Conservation (phyloP, 2,797 vertebrate species). For the Sebastolobus alascanus region DNA sequence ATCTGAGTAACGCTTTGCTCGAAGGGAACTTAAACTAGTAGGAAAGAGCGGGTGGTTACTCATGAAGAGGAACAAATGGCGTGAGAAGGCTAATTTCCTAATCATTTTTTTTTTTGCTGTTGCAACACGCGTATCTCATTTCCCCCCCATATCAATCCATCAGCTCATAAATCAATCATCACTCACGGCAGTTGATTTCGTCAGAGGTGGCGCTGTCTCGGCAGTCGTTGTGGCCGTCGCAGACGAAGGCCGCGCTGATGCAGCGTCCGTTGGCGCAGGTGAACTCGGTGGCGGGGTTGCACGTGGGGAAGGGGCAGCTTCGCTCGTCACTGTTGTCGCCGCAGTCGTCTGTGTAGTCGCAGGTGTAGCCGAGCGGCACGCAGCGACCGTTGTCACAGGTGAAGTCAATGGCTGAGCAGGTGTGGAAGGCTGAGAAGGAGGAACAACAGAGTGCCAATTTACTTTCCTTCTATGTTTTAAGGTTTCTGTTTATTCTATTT, state of each 20-base stretch:
- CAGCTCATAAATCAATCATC: neutral
- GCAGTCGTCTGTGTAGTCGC: constrained; percentile 94
- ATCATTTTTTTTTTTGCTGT: neutral
- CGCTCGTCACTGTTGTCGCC: constrained; percentile 93
- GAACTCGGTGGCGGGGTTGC: constrained; percentile 90
- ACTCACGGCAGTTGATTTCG: constrained; percentile 95
- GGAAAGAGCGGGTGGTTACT: neutral
- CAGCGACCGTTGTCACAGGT: constrained; percentile 93
- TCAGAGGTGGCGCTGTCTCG: constrained; percentile 92
- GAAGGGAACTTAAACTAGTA: neutral
- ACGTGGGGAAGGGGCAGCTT: constrained; percentile 90
- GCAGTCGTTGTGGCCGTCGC: constrained; percentile 93
- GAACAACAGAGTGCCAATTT: neutral
- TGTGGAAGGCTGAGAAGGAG: constrained; percentile 89
- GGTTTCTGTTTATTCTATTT: neutral
- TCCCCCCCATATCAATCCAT: neutral
- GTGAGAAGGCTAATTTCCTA: neutral
- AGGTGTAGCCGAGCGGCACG: constrained; percentile 85
- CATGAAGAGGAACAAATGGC: neutral
- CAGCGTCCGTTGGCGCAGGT: constrained; percentile 90
- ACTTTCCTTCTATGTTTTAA: neutral
- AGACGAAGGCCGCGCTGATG: constrained; percentile 88
- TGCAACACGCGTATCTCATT: neutral
- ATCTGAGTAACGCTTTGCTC: neutral
- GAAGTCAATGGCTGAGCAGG: constrained; percentile 89